Base-by-base conservation (phyloP, 1,140 invertebrate genomes). In the Acromyrmex charruanus region DNA sequence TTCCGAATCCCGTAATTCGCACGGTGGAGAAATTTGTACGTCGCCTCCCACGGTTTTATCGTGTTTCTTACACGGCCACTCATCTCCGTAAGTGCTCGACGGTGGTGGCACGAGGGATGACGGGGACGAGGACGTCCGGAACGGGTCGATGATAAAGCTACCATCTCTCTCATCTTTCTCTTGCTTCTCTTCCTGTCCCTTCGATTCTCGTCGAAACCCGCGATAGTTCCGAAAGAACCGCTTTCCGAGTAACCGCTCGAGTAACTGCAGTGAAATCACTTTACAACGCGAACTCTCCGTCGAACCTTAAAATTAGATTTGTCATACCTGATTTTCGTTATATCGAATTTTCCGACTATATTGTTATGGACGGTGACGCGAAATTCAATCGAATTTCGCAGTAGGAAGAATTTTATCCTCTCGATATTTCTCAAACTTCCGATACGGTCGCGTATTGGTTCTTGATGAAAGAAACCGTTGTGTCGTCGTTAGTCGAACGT, bases 61-160 rank as follows among this genome's bases (percentile, higher is more conserved):
- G 65, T 82, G 85, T 87, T 88, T 88, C 84, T 88, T 85, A 88
- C 86, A 74, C 68, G 68, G 65, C 80, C 71, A 81, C 81, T 87
- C 86, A 84, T 84, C 80, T 84, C 55, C 80, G 80, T 84, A 84
- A 84, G 80, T 84, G 80, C 80, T 84, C 58, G 39, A 61, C 80
- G 69, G 25, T 61, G 80, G 55, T 44, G 18, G 39, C 35, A 5
- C 80, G 80, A 61, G 25, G 80, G 39, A 74, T 74, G 39, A 61
- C 53, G 71, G 80, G 59, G 31, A 86, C 21, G 53, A 55, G 82
- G 49, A 77, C 71, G 61, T 88, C 65, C 79, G 79, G 90, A 89
- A 85, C 88, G 88, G 90, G 88, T 91, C 82, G 80, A 91, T 89
- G 90, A 91, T 85, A 80, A 68, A 84, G 81, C 55, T 79, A 25